Evolutionary conservation across 2,888 invertebrate species (phyloP).

Genomic region (Salpingus planirostris): DNA sequence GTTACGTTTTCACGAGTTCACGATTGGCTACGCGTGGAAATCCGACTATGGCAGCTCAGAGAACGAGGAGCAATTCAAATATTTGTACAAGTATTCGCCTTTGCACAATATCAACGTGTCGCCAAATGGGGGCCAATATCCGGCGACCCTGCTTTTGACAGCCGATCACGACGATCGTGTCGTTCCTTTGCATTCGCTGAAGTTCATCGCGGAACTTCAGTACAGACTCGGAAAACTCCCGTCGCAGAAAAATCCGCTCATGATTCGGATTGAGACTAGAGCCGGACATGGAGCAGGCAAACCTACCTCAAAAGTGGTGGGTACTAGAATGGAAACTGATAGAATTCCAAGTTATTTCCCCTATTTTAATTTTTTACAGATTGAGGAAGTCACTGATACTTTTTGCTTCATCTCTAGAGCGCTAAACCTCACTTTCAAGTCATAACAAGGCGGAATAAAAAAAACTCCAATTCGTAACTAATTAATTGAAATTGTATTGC

Average conservation of each 20-base stretch:
- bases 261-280: constrained; percentile 87
- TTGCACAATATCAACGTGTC: constrained; percentile 81
- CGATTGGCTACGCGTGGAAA: constrained; percentile 93
- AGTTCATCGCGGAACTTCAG: constrained; percentile 88
- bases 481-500: too few relatives aligned
- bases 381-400: constrained; percentile 88
- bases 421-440: constrained; percentile 46
- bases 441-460: constrained; percentile 1
- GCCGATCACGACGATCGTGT: constrained; percentile 99
- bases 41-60: constrained; percentile 94
- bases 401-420: constrained; percentile 73
- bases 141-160: constrained; percentile 84
- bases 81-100: constrained; percentile 82
- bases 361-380: too few relatives aligned
- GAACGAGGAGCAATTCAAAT: constrained; percentile 75
- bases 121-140: constrained; percentile 63
- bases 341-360: constrained; percentile 4
- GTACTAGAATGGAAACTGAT: too few relatives aligned
- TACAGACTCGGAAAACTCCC: constrained; percentile 53
- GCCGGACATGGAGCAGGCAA: constrained; percentile 97
- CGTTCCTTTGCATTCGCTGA: constrained; percentile 93
- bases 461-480: too few relatives aligned
- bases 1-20: constrained; percentile 96
- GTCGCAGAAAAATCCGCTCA: constrained; percentile 72
- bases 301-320: constrained; percentile 75